phyloP scores from a whole-genome alignment of 2,797 vertebrate genomes.

The Aselliscus stoliczkanus region DNA sequence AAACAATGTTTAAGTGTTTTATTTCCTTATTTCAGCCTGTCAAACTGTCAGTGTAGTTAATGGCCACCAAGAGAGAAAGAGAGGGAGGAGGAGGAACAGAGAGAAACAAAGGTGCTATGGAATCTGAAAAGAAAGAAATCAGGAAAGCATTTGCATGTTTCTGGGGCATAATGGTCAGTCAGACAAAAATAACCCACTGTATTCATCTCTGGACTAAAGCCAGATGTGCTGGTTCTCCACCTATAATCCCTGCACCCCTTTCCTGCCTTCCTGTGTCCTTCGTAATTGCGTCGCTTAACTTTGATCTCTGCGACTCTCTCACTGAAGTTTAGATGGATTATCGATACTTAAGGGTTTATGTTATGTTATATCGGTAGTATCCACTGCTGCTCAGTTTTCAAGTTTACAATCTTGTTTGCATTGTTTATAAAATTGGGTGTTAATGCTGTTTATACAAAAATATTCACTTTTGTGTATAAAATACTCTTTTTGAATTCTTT shows the following conservation, averaged over 20 bases:
- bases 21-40: conserved; percentile 86
- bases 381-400: neutral
- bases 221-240: neutral
- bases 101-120: conserved; percentile 78
- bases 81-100: conserved; percentile 68
- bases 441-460: neutral
- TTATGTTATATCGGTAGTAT: neutral
- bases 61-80: conserved; percentile 81
- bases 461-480: neutral
- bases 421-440: neutral
- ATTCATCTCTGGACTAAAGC: neutral
- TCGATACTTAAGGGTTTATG: neutral
- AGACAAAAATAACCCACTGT: neutral
- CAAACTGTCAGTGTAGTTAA: conserved; percentile 87
- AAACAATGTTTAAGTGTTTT: conserved; percentile 87
- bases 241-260: neutral
- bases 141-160: conserved; percentile 55
- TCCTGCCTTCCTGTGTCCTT: neutral
- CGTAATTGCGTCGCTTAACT: neutral
- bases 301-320: neutral
- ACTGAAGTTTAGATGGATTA: neutral
- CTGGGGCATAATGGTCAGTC: conserved; percentile 47
- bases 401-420: neutral
- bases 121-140: conserved; percentile 67
- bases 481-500: neutral